Base-by-base conservation (phyloP, 2,797 vertebrate genomes). In the Spinus pinus region DNA sequence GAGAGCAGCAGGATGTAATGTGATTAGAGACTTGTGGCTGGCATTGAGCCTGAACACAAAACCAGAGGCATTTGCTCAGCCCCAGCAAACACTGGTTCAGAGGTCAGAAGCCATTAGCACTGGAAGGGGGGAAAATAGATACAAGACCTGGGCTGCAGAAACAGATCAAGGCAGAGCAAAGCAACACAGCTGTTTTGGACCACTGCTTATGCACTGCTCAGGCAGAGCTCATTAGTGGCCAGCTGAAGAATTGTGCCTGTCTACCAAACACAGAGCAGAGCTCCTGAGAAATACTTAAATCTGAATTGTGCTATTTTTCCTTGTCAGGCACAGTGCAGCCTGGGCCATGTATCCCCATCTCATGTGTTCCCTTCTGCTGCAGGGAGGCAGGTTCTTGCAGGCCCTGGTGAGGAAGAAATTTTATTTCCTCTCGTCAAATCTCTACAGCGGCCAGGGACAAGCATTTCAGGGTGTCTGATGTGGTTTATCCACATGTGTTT, bases 1-100 rank as follows among this genome's bases (percentile, higher is more conserved):
- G 81, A 84, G 14, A 73, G 81, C 33, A 81, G 50, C 46, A 81
- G 49, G 69, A 78, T 92, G 73, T 95, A 92, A 95, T 37, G 20
- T 78, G 71, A 69, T 89, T 67, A 95, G 88, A 94, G 61, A 67
- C 57, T 80, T 87, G 61, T 51, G 23, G 56, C 71, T 94, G 78
- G 77, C 60, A 31, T 31, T 31, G n/a, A 92, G 86, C 56, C 42
- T 61, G 53, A 85, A 47, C 27, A 64, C 11, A 57, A 78, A 95
- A 81, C 23, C 67, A 62, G 71, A 92, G 61, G 30, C 61, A 42
- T 80, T 93, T 10, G 1, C 30, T 90, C 31, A 70, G 58, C 56
- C 56, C 15, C 73, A 79, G 86, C 44, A 93, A 88, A 84, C 31
- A 37, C 8, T 2, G 1, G 37, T 80, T 81, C 78, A 53, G 71